These are phyloP conservation scores for Hyperoplus immaculatus DNA, from an alignment of 2,797 vertebrate genomes.

Conservation along the genomic window DNA sequence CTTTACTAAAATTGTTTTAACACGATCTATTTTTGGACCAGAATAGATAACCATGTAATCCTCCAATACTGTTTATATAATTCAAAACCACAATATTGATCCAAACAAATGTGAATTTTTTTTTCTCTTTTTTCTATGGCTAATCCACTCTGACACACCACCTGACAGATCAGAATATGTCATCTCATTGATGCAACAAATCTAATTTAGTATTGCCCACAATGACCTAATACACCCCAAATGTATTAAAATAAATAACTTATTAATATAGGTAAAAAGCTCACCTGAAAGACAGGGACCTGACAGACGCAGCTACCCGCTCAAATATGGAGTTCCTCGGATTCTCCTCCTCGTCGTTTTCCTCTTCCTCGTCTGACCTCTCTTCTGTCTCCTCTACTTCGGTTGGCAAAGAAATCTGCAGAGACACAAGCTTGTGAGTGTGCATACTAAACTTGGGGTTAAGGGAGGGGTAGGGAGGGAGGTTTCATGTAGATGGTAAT, in stretches of 20 bases:
- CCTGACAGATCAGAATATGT: not conserved
- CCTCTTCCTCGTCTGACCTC: slow-evolving; percentile 64
- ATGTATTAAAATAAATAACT: not conserved
- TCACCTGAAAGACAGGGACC: slow-evolving; percentile 85
- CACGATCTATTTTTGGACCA: no score
- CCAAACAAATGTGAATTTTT: no score
- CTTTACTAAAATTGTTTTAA: no score
- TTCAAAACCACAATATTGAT: not conserved
- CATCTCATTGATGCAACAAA: not conserved
- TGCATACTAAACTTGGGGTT: slow-evolving; percentile 2
- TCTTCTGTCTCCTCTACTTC: slow-evolving; percentile 63
- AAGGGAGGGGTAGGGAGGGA: slow-evolving; percentile 13
- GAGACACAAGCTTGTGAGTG: slow-evolving; percentile 29
- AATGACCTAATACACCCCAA: not conserved
- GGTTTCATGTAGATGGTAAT: slow-evolving; percentile 46
- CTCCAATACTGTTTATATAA: not conserved
- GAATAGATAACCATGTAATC: not conserved
- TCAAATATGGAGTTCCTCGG: slow-evolving; percentile 80
- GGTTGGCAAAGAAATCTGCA: slow-evolving; percentile 44
- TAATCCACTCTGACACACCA: not conserved
- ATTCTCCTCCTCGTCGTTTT: slow-evolving; percentile 63
- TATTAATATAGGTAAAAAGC: not conserved
- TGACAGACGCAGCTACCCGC: slow-evolving; percentile 81
- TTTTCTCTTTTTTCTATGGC: not conserved
- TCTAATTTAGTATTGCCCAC: not conserved